These are phyloP conservation scores for Ferdinandea cuprea DNA, from an alignment of 2,888 invertebrate species.

Conservation along the genomic window DNA sequence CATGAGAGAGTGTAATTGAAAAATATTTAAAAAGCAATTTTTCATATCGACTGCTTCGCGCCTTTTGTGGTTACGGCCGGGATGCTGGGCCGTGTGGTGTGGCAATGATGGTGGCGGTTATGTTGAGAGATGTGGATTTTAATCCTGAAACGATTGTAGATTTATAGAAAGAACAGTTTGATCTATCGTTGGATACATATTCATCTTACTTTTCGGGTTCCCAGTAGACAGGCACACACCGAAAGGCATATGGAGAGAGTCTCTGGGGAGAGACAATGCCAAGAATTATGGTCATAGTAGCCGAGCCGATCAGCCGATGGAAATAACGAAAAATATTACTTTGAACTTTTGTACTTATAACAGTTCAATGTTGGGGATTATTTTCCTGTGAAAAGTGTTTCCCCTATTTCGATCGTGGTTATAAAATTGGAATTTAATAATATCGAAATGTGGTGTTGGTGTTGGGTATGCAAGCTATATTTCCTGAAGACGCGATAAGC, in stretches of 20 bases:
- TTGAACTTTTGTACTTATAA: conserved; percentile 73
- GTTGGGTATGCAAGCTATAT: conserved; percentile 31
- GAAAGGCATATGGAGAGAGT: conserved; percentile 10
- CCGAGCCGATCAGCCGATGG: conserved; percentile 12
- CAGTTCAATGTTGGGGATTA: conserved; percentile 64
- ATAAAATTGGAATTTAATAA: conserved; percentile 70
- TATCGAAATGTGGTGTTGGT: conserved; percentile 8
- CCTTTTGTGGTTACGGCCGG: conserved; percentile 68
- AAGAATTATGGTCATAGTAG: conserved; percentile 68
- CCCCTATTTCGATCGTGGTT: conserved; percentile 57
- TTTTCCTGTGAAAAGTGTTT: conserved; percentile 53
- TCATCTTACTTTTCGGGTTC: conserved; percentile 64
- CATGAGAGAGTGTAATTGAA: conserved; percentile 70
- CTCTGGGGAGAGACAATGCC: conserved; percentile 52
- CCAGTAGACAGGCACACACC: conserved; percentile 9
- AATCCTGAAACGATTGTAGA: conserved; percentile 72
- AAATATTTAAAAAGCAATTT: conserved; percentile 75
- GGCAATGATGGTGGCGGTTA: conserved; percentile 34
- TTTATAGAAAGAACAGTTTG: conserved; percentile 72
- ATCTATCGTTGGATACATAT: conserved; percentile 72
- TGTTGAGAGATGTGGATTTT: conserved; percentile 61
- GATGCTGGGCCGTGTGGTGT: conserved; percentile 11
- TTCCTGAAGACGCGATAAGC: conserved; percentile 3
- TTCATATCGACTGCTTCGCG: conserved; percentile 71
- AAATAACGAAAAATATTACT: conserved; percentile 61